A percentile compares a stretch with the other conserved stretches of the same genome.
These are phyloP conservation scores for Cercopithecus mona DNA, from an alignment of 2,113 vertebrate genomes.

Conservation along the genomic window DNA sequence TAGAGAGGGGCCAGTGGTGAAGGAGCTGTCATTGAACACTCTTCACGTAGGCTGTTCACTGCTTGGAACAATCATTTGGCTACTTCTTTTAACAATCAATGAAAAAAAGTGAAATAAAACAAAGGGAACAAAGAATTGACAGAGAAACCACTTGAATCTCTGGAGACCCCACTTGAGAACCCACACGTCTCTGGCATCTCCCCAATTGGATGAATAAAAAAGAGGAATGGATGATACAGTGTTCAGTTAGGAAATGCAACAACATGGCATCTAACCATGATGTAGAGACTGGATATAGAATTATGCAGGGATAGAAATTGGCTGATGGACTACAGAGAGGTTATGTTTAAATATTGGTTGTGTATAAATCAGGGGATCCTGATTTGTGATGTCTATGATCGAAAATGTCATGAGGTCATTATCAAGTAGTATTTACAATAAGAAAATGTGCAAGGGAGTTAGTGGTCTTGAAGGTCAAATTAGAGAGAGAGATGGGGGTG, in stretches of 20 bases:
- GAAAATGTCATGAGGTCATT: background rate
- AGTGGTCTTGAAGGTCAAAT: background rate
- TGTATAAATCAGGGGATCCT: background rate
- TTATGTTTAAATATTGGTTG: background rate
- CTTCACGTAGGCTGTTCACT: background rate
- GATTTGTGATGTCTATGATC: background rate
- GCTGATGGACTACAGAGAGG: background rate
- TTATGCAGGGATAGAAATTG: background rate
- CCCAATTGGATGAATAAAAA: background rate
- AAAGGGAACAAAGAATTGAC: background rate
- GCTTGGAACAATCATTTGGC: background rate
- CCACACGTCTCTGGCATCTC: background rate
- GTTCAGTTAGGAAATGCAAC: background rate
- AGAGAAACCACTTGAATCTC: background rate
- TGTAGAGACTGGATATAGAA: background rate
- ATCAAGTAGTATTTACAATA: too few species aligned
- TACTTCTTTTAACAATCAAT: background rate
- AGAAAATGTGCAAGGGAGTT: background rate
- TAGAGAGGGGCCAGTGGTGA: background rate
- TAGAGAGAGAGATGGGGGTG: background rate
- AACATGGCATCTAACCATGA: background rate
- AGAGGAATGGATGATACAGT: background rate
- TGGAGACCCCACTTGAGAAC: background rate
- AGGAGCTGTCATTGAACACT: background rate
- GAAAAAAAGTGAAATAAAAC: background rate